Evolutionary conservation across 2,797 vertebrate species (phyloP), one percentile per base, ranked within the genome.

Genomic region (Apodemus agrarius): DNA sequence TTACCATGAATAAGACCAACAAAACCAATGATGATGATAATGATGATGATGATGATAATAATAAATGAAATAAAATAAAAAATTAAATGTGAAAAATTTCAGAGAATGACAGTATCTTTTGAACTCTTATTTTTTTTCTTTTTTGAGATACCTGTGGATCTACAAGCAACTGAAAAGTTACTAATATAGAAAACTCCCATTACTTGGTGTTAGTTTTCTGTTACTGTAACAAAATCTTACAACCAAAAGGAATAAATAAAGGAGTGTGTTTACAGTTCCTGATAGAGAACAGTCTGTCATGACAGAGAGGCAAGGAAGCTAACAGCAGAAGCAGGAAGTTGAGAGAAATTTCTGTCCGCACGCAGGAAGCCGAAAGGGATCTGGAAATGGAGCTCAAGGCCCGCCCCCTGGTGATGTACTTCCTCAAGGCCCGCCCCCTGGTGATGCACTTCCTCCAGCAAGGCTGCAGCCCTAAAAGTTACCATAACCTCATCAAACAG

Each of bases 61-160:
- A 49, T 49, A 31, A 16, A 34, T n/a, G 7, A 90, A 22, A 94
- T 34, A 89, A 69, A 6, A 79, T 95, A 5, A 54, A 93, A 79
- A 59, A 82, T 93, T 59, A 59, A 93, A 93, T 78, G 37, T 49
- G 31, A 24, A 74, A 94, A 89, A 43, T 26, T n/a, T 57, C 78
- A 67, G 79, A 24, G 59, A 61, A 37, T 92, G 34, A 37, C 19
- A 59, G 14, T 40, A 79, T n/a, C 12, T 12, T 54, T 2, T 63
- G 37, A 94, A 46, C 1, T 43, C 17, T 31, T 19, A 46, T 37
- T 61, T 78, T 89, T n/a, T 83, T 74, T 80, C 13, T 34, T 34
- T 90, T 89, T 86, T n/a, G 31, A 91, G 80, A 88, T 52, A 46
- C 59, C 21, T 40, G 2, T 61, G 31, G 89, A 83, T 79, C 95